phyloP scores from a whole-genome alignment of 2,113 vertebrate species.

The Calyptommatus sinebrachiatus region DNA sequence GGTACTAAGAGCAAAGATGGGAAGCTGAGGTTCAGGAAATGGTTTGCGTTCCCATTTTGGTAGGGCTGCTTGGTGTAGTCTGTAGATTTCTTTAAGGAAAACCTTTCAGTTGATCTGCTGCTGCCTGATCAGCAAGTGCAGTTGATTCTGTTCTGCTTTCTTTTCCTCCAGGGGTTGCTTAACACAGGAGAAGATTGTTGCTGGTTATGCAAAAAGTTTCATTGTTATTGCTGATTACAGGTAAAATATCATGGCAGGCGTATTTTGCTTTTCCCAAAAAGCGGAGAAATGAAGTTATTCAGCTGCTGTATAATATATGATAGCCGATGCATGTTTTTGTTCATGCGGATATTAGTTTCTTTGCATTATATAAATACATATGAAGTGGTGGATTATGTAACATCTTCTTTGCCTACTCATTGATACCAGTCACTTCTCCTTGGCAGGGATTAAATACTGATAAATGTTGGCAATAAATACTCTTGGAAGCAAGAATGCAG shows the following conservation, averaged over 20 bases:
- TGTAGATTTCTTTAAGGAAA: too few relatives aligned
- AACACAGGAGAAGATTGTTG: constrained; percentile 97
- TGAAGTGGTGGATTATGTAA: not conserved
- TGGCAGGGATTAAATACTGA: not conserved
- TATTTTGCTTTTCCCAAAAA: not conserved
- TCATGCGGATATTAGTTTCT: too few relatives aligned
- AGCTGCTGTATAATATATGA: too few relatives aligned
- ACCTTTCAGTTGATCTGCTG: not conserved
- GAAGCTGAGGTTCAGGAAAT: not conserved
- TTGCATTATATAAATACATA: not conserved
- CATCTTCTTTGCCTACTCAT: not conserved
- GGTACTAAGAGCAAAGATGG: not conserved
- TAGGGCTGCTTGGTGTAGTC: not conserved
- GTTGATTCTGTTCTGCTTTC: not conserved
- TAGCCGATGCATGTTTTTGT: too few relatives aligned
- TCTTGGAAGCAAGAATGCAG: too few relatives aligned
- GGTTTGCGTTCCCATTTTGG: not conserved
- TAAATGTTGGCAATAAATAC: too few relatives aligned
- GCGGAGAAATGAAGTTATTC: not conserved
- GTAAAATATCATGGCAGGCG: constrained; percentile 58
- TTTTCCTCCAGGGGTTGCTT: constrained; percentile 84
- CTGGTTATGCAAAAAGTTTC: constrained; percentile 89
- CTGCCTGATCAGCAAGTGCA: not conserved
- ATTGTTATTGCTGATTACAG: constrained; percentile 96
- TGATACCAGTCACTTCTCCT: not conserved